A percentile compares a stretch with the other conserved stretches of the same genome.
Conservation (phyloP, 2,113 vertebrate species). For the Rhinogobius similis region DNA sequence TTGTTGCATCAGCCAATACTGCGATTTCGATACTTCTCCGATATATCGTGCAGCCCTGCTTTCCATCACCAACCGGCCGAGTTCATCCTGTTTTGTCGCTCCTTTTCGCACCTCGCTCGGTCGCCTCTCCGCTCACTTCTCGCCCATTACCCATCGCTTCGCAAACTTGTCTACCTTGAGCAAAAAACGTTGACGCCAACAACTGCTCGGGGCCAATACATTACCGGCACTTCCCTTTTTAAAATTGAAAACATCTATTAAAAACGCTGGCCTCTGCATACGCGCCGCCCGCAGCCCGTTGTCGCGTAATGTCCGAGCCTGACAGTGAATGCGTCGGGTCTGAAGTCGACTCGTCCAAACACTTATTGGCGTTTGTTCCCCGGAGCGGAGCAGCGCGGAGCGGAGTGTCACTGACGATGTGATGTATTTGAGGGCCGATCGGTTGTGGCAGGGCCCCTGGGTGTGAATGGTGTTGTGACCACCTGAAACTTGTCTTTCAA, state of each 20-base stretch:
- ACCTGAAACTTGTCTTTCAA: slow-evolving; percentile 28
- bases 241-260: slow-evolving; percentile 27
- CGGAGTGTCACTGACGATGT: slow-evolving; percentile 58
- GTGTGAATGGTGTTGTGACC: slow-evolving; percentile 52
- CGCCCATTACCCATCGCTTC: neutral
- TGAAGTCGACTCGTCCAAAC: slow-evolving; percentile 51
- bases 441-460: slow-evolving; percentile 60
- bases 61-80: too few relatives aligned
- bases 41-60: too few relatives aligned
- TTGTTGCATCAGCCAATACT: too few relatives aligned
- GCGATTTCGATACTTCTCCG: too few relatives aligned
- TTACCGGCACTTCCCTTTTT: slow-evolving; percentile 13
- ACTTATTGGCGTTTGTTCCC: slow-evolving; percentile 58
- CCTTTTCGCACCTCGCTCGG: too few relatives aligned
- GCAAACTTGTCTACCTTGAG: neutral
- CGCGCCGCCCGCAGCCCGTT: neutral
- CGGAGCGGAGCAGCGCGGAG: slow-evolving; percentile 8
- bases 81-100: too few relatives aligned
- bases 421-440: slow-evolving; percentile 63
- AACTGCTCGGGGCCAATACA: neutral
- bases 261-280: slow-evolving; percentile 16
- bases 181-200: neutral
- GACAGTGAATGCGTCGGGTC: slow-evolving; percentile 48
- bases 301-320: slow-evolving; percentile 29
- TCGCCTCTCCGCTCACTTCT: neutral